phyloP scores from a whole-genome alignment of 2,797 vertebrate species.

The Anguilla megastoma region DNA sequence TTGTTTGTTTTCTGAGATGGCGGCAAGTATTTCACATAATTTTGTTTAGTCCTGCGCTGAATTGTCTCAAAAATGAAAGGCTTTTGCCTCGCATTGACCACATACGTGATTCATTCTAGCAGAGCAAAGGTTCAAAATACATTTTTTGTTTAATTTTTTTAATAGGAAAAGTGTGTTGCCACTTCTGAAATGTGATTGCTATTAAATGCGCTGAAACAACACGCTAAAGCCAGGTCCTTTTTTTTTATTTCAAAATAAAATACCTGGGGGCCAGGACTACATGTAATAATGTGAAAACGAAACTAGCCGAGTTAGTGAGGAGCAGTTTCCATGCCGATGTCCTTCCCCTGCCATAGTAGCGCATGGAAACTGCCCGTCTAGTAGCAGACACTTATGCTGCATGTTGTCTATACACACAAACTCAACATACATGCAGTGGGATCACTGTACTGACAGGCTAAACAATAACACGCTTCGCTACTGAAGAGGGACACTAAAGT shows the following conservation, averaged over 20 bases:
- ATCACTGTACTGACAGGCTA: conserved; percentile 46
- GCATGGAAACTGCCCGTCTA: conserved; percentile 46
- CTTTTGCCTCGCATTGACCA: conserved; percentile 35
- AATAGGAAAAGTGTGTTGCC: conserved; percentile 53
- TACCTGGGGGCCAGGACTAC: background rate
- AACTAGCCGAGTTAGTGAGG: conserved; percentile 10
- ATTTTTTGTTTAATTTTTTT: conserved; percentile 48
- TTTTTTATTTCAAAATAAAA: conserved; percentile 22
- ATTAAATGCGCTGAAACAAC: conserved; percentile 45
- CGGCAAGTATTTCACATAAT: conserved; percentile 56
- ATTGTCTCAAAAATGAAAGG: conserved; percentile 43
- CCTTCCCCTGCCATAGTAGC: background rate
- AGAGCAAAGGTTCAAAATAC: conserved; percentile 45
- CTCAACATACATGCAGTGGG: conserved; percentile 41
- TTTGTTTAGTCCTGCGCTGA: conserved; percentile 40
- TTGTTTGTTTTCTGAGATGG: conserved; percentile 48
- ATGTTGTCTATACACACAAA: conserved; percentile 56
- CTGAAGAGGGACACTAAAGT: conserved; percentile 67
- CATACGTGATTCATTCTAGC: conserved; percentile 42
- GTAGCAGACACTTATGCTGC: conserved; percentile 61
- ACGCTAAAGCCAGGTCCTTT: conserved; percentile 33
- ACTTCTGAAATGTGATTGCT: conserved; percentile 47
- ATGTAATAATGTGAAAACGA: conserved; percentile 1
- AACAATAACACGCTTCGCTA: conserved; percentile 47
- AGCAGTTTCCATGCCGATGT: background rate